phyloP scores from a whole-genome alignment of 2,797 vertebrate species.

The Clamator glandarius region DNA sequence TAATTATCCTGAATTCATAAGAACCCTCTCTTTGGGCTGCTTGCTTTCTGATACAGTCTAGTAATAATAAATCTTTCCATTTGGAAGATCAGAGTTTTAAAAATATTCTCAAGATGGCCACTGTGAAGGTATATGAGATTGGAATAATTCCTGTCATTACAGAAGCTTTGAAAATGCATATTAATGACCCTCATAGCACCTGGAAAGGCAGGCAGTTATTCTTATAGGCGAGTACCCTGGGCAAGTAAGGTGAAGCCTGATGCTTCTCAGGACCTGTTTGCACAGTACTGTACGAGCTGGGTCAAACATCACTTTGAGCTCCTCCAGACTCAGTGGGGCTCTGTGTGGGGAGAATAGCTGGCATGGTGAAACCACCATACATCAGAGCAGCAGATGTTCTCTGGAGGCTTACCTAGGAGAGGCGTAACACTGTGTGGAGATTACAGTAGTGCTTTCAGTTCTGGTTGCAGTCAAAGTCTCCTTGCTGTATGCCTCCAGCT shows the following conservation, averaged over 20 bases:
- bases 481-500: not conserved
- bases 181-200: not conserved
- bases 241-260: not conserved
- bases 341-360: rapidly evolving
- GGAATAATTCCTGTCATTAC: not conserved
- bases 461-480: not conserved
- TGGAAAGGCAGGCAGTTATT: not conserved
- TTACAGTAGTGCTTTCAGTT: not conserved
- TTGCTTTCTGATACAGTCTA: not conserved
- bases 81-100: not conserved
- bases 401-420: not conserved
- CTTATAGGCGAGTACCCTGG: not conserved
- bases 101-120: not conserved
- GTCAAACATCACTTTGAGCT: rapidly evolving
- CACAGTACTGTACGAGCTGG: not conserved
- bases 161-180: not conserved
- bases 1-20: not conserved
- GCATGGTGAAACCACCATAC: rapidly evolving
- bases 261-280: not conserved
- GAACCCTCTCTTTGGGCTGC: not conserved
- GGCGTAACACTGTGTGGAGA: rapidly evolving
- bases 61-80: not conserved
- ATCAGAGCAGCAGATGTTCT: not conserved
- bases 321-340: rapidly evolving
- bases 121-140: not conserved